These are phyloP conservation scores for Micoletzkya japonica DNA, from an alignment of 2,888 invertebrate species.

Conservation along the genomic window DNA sequence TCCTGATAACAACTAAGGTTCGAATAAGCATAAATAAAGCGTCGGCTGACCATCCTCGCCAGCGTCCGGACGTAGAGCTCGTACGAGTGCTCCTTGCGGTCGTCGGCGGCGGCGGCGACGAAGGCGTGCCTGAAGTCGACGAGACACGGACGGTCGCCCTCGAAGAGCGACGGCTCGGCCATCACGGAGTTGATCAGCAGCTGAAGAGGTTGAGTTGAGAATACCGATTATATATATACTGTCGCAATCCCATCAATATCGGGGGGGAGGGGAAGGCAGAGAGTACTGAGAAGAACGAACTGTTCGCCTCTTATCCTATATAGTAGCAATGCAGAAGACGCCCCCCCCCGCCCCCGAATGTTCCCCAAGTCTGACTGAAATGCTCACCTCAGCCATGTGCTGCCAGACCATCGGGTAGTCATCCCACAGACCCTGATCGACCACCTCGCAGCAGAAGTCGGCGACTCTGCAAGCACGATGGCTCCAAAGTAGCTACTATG, in stretches of 20 bases:
- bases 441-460: neutral
- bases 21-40: neutral
- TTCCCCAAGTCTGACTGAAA: neutral
- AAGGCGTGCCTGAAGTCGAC: slow-evolving; percentile 21
- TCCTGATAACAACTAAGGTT: neutral
- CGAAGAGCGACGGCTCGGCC: slow-evolving; percentile 8
- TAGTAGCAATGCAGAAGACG: neutral
- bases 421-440: slow-evolving; percentile 16
- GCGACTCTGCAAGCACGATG: slow-evolving; percentile 7
- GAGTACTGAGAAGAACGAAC: neutral
- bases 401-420: slow-evolving; percentile 14
- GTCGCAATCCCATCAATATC: neutral
- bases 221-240: neutral
- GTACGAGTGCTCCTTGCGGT: slow-evolving; percentile 12
- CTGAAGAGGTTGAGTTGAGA: neutral
- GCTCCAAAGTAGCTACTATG: too few species aligned
- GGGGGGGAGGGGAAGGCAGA: neutral
- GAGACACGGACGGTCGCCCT: slow-evolving; percentile 3
- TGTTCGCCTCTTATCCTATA: neutral
- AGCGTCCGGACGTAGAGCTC: slow-evolving; percentile 6
- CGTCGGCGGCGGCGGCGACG: slow-evolving; percentile 11
- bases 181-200: slow-evolving; percentile 20
- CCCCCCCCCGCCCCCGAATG: neutral
- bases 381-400: slow-evolving; percentile 17
- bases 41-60: slow-evolving; percentile 16